Percentiles rank a stretch among this genome's conserved stretches.
Conservation (phyloP, 2,888 invertebrate genomes). For the Eupithecia abbreviata region DNA sequence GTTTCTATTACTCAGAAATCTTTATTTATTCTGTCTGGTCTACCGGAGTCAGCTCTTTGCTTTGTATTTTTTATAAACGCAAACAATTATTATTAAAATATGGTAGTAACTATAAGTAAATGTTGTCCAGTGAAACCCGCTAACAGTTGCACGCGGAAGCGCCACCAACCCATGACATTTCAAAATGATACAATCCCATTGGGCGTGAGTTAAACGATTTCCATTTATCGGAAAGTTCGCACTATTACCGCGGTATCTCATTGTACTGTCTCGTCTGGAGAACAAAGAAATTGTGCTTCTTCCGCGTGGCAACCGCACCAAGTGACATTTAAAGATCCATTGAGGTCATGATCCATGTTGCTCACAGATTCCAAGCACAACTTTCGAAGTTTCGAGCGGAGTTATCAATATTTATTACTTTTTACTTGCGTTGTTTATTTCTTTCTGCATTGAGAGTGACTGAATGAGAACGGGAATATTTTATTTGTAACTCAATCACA, state of each 20-base stretch:
- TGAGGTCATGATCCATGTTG: constrained; percentile 70
- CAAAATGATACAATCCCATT: constrained; percentile 48
- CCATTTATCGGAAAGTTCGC: constrained; percentile 62
- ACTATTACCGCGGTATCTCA: constrained; percentile 66
- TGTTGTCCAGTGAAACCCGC: constrained; percentile 12
- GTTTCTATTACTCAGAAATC: constrained; percentile 5
- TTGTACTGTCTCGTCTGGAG: constrained; percentile 68
- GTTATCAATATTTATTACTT: constrained; percentile 34
- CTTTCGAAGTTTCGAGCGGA: constrained; percentile 40
- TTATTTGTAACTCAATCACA: not conserved
- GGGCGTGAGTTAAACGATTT: constrained; percentile 54
- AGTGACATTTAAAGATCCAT: constrained; percentile 80
- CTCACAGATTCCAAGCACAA: constrained; percentile 49
- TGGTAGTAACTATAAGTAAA: constrained; percentile 9
- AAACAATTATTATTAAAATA: not conserved
- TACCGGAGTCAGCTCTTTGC: not conserved
- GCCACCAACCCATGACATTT: constrained; percentile 46
- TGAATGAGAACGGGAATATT: not conserved
- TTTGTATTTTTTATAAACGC: not conserved
- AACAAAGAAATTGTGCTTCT: constrained; percentile 70
- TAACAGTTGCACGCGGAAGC: constrained; percentile 24
- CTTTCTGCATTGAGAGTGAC: constrained; percentile 16
- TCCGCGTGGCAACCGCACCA: constrained; percentile 74
- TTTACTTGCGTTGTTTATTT: constrained; percentile 19
- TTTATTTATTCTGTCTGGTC: constrained; percentile 9